Evolutionary conservation across 2,797 vertebrate genomes (phyloP).

Genomic region (Pantherophis alleghaniensis): DNA sequence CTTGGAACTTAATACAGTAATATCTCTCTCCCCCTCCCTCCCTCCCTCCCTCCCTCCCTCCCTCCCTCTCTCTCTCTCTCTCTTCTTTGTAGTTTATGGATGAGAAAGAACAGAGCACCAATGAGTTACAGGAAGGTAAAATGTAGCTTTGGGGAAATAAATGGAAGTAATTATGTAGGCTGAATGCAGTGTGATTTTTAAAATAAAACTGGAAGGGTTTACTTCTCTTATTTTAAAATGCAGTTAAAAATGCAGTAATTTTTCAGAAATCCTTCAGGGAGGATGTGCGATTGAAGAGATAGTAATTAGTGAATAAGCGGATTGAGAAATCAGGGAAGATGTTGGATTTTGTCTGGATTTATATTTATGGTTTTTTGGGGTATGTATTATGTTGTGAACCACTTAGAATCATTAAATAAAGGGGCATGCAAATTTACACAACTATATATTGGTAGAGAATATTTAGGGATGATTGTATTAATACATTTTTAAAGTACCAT

Average conservation of each 20-base stretch:
- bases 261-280: background rate
- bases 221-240: background rate
- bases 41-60: too few species aligned
- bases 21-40: background rate
- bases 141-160: background rate
- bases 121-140: background rate
- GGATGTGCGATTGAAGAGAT: background rate
- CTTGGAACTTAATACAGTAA: background rate
- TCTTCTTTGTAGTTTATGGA: background rate
- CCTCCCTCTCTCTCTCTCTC: too few species aligned
- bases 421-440: background rate
- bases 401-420: background rate
- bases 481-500: background rate
- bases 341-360: background rate
- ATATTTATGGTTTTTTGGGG: background rate
- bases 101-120: background rate
- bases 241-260: background rate
- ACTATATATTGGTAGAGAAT: background rate
- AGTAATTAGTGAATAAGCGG: background rate
- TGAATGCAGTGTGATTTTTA: background rate
- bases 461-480: background rate
- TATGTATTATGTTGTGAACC: background rate
- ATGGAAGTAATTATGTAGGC: background rate
- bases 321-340: background rate
- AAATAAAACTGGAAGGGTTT: background rate